Evolutionary conservation across 2,888 invertebrate species (phyloP), one percentile per base, ranked within the genome.

Genomic region (Sphinx pinastri): DNA sequence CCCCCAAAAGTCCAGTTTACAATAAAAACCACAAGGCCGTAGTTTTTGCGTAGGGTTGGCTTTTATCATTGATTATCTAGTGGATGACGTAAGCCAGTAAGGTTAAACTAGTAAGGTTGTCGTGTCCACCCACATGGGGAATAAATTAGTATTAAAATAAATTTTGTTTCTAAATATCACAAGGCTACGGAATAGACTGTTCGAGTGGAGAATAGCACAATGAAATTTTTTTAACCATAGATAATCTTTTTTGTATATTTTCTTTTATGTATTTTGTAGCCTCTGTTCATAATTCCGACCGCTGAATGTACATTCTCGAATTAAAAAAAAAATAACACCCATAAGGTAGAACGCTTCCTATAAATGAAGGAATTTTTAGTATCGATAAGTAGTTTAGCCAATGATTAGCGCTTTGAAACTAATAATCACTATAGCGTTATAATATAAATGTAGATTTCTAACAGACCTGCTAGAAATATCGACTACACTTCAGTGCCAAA

Each of bases 41-140:
- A 63, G 49, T 63, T 47, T 49, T 71, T 71, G 19, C 54, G 67
- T 14, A 71, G 13, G 45, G 70, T 68, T 45, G 31, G 70, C 63
- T 49, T 45, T 51, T 68, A 45, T 55, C 63, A 31, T 60, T 71
- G 73, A 70, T 67, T 72, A 49, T 69, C 69, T 67, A 68, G 49
- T 67, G 31, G n/a, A 45, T 80, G 80, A 80, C 75, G 72, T 52
- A 77, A 58, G 49, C 49, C 19, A 6, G 47, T 63, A 63, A 63
- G 49, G 19, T 63, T 63, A 63, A 63, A 63, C 49, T 63, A 25
- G 63, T 63, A 49, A 63, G 63, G 63, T 63, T 63, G 60, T 6
- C 47, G 60, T 63, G 63, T 63, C 49, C 63, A 63, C 63, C 63
- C 63, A 63, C 63, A 19, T 68, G 19, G 19, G 58, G 47, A 58